phyloP scores from a whole-genome alignment of 2,797 vertebrate species.

The Merluccius polli region DNA sequence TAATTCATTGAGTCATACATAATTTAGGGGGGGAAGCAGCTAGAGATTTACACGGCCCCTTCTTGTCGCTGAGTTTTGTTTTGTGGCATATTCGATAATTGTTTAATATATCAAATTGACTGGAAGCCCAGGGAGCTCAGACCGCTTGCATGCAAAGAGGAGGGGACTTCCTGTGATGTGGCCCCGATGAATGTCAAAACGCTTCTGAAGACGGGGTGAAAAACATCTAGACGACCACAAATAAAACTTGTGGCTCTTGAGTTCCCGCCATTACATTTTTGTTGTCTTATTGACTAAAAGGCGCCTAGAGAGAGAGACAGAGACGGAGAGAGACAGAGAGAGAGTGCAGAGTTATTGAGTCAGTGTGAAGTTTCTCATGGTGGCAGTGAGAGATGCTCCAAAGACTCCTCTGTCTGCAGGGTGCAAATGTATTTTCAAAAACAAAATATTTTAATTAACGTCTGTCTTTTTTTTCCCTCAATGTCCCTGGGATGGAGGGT shows the following conservation, averaged over 20 bases:
- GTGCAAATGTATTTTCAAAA: no score
- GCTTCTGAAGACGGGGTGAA: neutral
- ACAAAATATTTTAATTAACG: no score
- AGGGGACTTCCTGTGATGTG: slow-evolving; percentile 35
- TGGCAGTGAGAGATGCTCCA: no score
- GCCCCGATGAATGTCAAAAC: slow-evolving; percentile 27
- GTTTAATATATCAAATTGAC: slow-evolving; percentile 77
- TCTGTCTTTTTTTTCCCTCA: no score
- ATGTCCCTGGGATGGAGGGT: no score
- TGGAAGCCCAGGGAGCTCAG: slow-evolving; percentile 47
- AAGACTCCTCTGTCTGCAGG: no score
- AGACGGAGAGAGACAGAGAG: no score
- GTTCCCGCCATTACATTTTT: slow-evolving; percentile 41
- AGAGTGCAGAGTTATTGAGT: no score
- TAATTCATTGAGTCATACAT: slow-evolving; percentile 70
- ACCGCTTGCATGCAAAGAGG: slow-evolving; percentile 24
- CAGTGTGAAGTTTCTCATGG: no score
- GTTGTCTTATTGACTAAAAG: slow-evolving; percentile 53
- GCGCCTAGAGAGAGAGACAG: slow-evolving; percentile 9
- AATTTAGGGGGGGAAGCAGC: slow-evolving; percentile 64
- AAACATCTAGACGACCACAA: slow-evolving; percentile 23
- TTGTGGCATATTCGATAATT: slow-evolving; percentile 77
- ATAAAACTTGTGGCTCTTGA: slow-evolving; percentile 36
- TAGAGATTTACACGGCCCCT: slow-evolving; percentile 68
- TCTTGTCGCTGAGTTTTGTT: slow-evolving; percentile 73